phyloP scores from a whole-genome alignment of 2,797 vertebrate genomes.

The Clarias laeviceps region DNA sequence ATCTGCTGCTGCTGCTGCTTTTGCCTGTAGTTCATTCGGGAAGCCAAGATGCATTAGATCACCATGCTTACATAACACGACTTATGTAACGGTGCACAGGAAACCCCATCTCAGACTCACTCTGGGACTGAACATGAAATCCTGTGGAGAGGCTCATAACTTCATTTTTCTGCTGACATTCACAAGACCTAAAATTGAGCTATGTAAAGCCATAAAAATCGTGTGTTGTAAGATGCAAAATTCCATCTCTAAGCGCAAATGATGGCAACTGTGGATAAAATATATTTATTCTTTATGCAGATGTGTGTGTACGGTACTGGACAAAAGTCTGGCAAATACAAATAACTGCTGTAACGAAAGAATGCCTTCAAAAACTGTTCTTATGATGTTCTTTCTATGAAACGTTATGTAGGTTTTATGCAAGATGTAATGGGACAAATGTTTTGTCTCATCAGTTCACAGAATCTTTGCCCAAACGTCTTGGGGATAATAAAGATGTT shows the following conservation, averaged over 20 bases:
- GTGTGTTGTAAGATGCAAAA: neutral
- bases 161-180: neutral
- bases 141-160: neutral
- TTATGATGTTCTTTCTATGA: too few relatives aligned
- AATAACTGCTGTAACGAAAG: too few relatives aligned
- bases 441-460: too few relatives aligned
- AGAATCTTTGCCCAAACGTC: too few relatives aligned
- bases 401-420: too few relatives aligned
- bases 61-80: slow-evolving; percentile 22
- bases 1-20: slow-evolving; percentile 38
- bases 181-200: neutral
- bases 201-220: neutral
- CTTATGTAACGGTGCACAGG: slow-evolving; percentile 11
- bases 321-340: too few relatives aligned
- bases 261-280: neutral
- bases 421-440: too few relatives aligned
- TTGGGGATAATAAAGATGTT: too few relatives aligned
- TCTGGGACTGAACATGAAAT: neutral
- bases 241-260: neutral
- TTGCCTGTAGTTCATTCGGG: slow-evolving; percentile 34
- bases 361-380: too few relatives aligned
- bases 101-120: neutral
- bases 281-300: neutral
- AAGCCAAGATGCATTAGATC: slow-evolving; percentile 36
- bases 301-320: neutral